These are phyloP conservation scores for Bombus terrestris DNA, from an alignment of 1,140 invertebrate genomes.

Conservation along the genomic window DNA sequence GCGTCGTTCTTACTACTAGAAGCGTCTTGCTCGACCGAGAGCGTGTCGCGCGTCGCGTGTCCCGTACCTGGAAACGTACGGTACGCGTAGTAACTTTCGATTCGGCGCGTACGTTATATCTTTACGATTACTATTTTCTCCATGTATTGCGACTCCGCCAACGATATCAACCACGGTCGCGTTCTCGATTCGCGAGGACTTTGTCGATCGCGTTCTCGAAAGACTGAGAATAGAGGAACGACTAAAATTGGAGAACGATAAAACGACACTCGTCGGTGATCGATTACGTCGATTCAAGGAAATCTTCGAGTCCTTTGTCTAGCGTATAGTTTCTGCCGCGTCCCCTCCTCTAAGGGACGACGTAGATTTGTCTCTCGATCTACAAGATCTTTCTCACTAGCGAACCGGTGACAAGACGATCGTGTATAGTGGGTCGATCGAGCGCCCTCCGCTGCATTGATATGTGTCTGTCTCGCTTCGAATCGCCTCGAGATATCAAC, in stretches of 20 bases:
- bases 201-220: neutral
- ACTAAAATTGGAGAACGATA: neutral
- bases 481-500: neutral
- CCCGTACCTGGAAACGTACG: too few relatives aligned
- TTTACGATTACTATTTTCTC: too few relatives aligned
- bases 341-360: neutral
- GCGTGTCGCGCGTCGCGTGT: neutral
- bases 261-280: conserved; percentile 4
- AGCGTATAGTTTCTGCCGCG: conserved; percentile 4
- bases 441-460: conserved; percentile 20
- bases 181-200: neutral
- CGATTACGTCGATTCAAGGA: neutral
- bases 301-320: conserved; percentile 3
- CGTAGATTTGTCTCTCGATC: conserved; percentile 3
- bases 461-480: conserved; percentile 27
- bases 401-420: conserved; percentile 6
- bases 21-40: neutral
- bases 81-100: too few relatives aligned
- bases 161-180: neutral
- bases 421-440: neutral
- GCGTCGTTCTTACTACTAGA: neutral
- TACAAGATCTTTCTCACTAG: neutral
- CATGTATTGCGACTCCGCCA: neutral
- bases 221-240: conserved; percentile 20
- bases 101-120: too few relatives aligned